Evolutionary conservation across 1,140 invertebrate genomes (phyloP).

Genomic region (Zophobas morio): DNA sequence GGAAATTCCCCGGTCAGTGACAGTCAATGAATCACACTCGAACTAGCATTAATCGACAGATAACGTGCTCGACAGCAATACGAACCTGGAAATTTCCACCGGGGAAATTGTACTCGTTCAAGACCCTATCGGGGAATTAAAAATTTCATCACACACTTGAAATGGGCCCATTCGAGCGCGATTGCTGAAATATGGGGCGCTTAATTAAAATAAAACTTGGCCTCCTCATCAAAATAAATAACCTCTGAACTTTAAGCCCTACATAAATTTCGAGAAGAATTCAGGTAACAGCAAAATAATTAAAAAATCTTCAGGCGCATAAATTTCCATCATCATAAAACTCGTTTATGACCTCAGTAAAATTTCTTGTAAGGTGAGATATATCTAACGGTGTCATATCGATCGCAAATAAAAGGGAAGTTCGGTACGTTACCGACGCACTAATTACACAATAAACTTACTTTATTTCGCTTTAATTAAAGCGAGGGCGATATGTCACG

Average conservation of each 20-base stretch:
- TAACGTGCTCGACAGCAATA: no score
- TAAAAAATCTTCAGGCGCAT: slow-evolving; percentile 34
- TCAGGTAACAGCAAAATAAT: slow-evolving; percentile 29
- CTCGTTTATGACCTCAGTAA: slow-evolving; percentile 27
- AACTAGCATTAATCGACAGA: no score
- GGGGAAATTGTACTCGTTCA: background rate
- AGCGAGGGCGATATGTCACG: slow-evolving; percentile 48
- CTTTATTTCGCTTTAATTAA: slow-evolving; percentile 52
- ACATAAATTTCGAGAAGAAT: slow-evolving; percentile 26
- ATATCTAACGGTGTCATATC: slow-evolving; percentile 45
- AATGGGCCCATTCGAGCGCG: background rate
- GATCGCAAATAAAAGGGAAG: slow-evolving; percentile 41
- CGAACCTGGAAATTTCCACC: background rate
- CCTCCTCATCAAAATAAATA: slow-evolving; percentile 17
- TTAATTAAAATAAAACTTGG: slow-evolving; percentile 13
- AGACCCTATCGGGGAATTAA: background rate
- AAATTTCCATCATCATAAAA: slow-evolving; percentile 49
- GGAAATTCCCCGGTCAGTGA: no score
- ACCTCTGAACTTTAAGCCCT: slow-evolving; percentile 1
- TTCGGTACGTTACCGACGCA: slow-evolving; percentile 34
- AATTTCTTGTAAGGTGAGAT: slow-evolving; percentile 45
- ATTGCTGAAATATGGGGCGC: slow-evolving; percentile 6
- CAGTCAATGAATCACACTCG: no score
- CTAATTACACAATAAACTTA: slow-evolving; percentile 51
- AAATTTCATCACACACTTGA: slow-evolving; percentile 8